Conservation (phyloP, 2,888 invertebrate genomes). For the Drosophila meridionalis region DNA sequence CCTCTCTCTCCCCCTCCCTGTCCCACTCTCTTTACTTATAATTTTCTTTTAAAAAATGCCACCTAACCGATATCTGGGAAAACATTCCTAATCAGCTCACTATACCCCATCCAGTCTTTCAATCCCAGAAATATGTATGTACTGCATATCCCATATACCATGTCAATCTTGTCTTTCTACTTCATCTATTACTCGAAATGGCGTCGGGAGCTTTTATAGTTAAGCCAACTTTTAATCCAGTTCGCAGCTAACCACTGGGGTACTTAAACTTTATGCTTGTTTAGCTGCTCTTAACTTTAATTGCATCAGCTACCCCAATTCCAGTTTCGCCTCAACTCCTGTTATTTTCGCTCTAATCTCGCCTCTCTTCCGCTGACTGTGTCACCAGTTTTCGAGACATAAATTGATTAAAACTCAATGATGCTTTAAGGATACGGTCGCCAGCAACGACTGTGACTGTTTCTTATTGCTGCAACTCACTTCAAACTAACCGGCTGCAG, state of each 20-base stretch:
- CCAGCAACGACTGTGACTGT: conserved; percentile 19
- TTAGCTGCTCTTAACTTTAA: conserved; percentile 55
- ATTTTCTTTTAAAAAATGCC: neutral
- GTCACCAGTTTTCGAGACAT: conserved; percentile 30
- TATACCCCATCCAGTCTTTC: neutral
- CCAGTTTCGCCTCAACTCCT: neutral
- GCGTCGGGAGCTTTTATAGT: conserved; percentile 29
- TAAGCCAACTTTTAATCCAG: conserved; percentile 44
- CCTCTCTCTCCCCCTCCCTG: no score
- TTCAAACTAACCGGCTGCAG: conserved; percentile 48
- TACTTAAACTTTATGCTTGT: conserved; percentile 49
- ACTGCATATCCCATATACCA: neutral
- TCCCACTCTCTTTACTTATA: neutral
- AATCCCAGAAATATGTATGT: neutral
- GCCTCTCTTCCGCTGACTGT: neutral
- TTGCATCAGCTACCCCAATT: conserved; percentile 42
- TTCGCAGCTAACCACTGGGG: conserved; percentile 38
- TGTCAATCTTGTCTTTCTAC: conserved; percentile 21
- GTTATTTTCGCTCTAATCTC: conserved; percentile 13
- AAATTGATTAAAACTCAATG: conserved; percentile 72
- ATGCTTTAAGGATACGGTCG: conserved; percentile 41
- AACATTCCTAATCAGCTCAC: neutral
- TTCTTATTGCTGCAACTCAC: conserved; percentile 47
- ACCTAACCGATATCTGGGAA: neutral
- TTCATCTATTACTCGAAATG: conserved; percentile 35